Base-by-base conservation (phyloP, 2,113 vertebrate species). In the Mus pahari region DNA sequence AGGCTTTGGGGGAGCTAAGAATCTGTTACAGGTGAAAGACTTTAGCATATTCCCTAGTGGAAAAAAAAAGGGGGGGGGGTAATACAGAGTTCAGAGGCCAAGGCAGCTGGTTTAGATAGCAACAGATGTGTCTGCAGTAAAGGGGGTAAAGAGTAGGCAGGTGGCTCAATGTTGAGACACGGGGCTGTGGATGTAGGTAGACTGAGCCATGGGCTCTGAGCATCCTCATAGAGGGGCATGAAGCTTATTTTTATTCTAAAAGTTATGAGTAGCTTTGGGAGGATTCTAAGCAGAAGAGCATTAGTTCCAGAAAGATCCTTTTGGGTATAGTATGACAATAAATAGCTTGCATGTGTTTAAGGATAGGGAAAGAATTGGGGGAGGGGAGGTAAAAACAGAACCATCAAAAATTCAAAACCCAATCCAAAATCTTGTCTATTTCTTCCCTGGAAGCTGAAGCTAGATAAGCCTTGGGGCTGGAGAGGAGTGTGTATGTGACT, bases 221-320 rank as follows among this genome's bases (percentile, higher is more conserved):
- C 8, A 45, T 68, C 53, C 39, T 87, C 48, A 5, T 36, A n/a
- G 26, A 48, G 71, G 53, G 79, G 22, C 31, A 58, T 33, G 36
- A 68, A 17, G 31, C 31, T 86, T 42, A 11, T 58, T 48, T 94
- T 96, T 92, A 17, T 48, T 17, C 20, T 53, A n/a, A 90, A 82
- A 88, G 4, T 81, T 66, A 71, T 0, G 22, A 26, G 22, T 68
- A 66, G 89, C 13, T 86, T 95, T 71, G 48, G 73, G 95, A 93
- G 33, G 31, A 55, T 66, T 90, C 42, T 90, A 78, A 75, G 77
- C 48, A 6, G 26, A 66, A 42, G 22, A 64, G 16, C 14, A 77
- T 50, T 39, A 19, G 48, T 91, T 93, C 92, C 62, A 60, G 83
- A 92, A 92, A 64, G 62, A 70, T n/a, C 45, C 45, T 50, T 75